Base-by-base conservation (phyloP, 2,888 invertebrate genomes). In the Ichneumon xanthorius region DNA sequence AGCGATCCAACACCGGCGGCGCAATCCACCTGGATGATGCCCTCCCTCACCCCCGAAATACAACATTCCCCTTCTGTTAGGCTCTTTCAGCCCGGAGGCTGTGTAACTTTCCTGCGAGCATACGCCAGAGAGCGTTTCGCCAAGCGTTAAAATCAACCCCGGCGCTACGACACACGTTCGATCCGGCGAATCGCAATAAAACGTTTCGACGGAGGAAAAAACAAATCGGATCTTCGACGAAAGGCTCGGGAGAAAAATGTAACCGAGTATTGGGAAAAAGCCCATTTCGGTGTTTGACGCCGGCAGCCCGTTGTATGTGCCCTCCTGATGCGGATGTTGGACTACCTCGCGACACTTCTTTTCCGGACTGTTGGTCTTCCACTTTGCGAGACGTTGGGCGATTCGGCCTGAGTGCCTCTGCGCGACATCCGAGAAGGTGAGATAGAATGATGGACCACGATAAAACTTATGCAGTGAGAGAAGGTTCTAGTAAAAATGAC, bases 21-120 rank as follows among this genome's bases (percentile, higher is more conserved):
- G 63, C 30, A 63, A 63, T 16, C 33, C 30, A 30, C n/a, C n/a
- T 14, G 63, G 63, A 33, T 63, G 33, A 63, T 33, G n/a, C 33
- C 33, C 63, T 33, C 63, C 30, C 63, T 63, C 63, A n/a, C 33
- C 11, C 16, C 33, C 63, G 63, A 16, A 16, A 30, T 63, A 63
- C 63, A 33, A 61, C 63, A 33, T 63, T 63, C 33, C 82, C 78
- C 82, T 70, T 73, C 84, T 40, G 79, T 80, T 85, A 82, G 68
- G 68, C 86, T 63, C 79, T 81, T 83, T 78, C 37, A 50, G 71
- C 77, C 87, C 76, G 37, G 82, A 63, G 79, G 81, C 84, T 68
- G 48, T 70, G 68, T 82, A 73, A 70, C 71, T 75, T 82, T 85
- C 68, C 80, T 30, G n/a, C 30, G 63, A 11, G 58, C 80, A 68